phyloP scores from a whole-genome alignment of 53 echinoderm and acorn worm species.

The Patiria pectinifera region DNA sequence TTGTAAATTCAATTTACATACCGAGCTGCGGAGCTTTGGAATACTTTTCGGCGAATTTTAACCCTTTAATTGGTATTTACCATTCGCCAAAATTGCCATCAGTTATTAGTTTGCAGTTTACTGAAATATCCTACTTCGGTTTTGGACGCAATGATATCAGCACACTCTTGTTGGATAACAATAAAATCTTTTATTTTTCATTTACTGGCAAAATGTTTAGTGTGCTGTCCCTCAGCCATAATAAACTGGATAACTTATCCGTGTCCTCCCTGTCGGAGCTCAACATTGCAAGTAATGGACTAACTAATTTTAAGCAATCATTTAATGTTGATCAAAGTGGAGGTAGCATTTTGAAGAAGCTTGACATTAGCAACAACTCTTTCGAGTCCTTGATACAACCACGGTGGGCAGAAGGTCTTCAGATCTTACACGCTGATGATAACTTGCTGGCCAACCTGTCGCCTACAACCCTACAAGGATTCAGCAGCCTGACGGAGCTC shows the following conservation, averaged over 20 bases:
- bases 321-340: no score
- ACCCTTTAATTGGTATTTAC: no score
- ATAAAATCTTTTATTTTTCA: neutral
- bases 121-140: neutral
- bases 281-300: conserved; percentile 13
- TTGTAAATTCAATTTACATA: no score
- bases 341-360: neutral
- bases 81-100: neutral
- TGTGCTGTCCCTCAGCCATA: conserved; percentile 5
- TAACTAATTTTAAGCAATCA: neutral
- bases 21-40: no score
- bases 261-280: neutral
- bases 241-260: neutral
- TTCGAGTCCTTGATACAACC: conserved; percentile 50
- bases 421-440: conserved; percentile 20
- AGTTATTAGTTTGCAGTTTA: neutral
- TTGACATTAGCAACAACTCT: conserved; percentile 3
- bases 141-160: no score
- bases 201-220: no score
- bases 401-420: conserved; percentile 12
- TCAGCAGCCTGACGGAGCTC: conserved; percentile 39
- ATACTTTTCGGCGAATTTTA: conserved; percentile 12
- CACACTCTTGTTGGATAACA: conserved; percentile 9
- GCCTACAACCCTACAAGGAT: conserved; percentile 39
- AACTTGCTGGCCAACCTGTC: conserved; percentile 47